Conservation (phyloP, 2,888 invertebrate genomes). For the Sphaerophoria taeniata region DNA sequence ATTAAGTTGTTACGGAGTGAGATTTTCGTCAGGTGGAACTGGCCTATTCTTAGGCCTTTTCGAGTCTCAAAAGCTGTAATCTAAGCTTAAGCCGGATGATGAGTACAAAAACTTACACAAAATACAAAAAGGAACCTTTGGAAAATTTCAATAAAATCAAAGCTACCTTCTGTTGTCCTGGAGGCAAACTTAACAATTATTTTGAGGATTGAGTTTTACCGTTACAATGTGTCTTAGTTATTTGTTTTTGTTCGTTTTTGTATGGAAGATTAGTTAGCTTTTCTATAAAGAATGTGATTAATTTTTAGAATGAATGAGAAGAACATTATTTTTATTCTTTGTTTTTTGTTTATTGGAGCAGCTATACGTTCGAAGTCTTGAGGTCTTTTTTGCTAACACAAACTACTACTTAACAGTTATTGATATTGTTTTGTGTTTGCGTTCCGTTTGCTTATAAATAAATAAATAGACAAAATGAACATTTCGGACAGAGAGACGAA, state of each 20-base stretch:
- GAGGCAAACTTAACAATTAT: too few species aligned
- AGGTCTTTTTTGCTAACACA: slow-evolving; percentile 20
- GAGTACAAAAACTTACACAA: too few species aligned
- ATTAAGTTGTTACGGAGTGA: too few species aligned
- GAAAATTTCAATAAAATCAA: too few species aligned
- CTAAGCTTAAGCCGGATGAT: too few species aligned
- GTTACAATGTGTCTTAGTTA: slow-evolving; percentile 8
- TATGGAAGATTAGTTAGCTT: too few species aligned
- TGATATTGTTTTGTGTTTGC: neutral
- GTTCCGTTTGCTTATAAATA: slow-evolving; percentile 62
- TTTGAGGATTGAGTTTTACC: neutral
- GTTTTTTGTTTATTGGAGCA: neutral
- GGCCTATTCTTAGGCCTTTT: too few species aligned
- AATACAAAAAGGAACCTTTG: too few species aligned
- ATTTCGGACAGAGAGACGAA: slow-evolving; percentile 46
- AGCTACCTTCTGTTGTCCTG: too few species aligned
- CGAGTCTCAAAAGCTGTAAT: too few species aligned
- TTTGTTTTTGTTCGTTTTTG: neutral
- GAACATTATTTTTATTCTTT: neutral
- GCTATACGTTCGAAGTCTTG: slow-evolving; percentile 23
- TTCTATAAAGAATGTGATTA: slow-evolving; percentile 16
- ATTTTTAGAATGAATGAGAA: neutral
- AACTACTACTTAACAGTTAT: neutral
- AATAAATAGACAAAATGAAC: slow-evolving; percentile 57
- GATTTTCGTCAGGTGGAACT: too few species aligned